Evolutionary conservation across 2,797 vertebrate species (phyloP).

Genomic region (Diceros bicornis): DNA sequence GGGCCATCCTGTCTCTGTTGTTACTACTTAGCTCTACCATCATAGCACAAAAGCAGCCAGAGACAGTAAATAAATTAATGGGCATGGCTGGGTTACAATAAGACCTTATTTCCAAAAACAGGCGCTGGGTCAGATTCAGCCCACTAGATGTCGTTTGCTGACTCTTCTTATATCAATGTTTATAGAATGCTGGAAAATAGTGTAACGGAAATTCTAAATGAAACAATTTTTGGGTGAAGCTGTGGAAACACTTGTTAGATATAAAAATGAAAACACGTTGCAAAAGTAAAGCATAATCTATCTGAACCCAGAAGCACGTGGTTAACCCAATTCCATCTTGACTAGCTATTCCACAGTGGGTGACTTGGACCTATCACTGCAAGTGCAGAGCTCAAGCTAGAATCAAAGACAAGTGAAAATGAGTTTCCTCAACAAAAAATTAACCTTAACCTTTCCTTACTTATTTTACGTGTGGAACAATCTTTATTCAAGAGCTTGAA

Average conservation of each 20-base stretch:
- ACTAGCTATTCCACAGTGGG: not conserved
- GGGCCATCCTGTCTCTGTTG: not conserved
- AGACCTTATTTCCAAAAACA: not conserved
- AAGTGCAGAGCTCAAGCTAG: not conserved
- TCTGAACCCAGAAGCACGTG: not conserved
- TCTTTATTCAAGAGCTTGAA: not conserved
- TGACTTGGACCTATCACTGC: not conserved
- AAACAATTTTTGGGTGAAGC: not conserved
- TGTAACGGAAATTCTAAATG: not conserved
- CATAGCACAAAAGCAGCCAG: not conserved
- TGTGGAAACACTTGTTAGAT: not conserved
- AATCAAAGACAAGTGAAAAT: conserved; percentile 36
- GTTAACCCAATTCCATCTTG: not conserved
- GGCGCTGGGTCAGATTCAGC: not conserved
- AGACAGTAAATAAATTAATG: not conserved
- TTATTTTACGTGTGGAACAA: not conserved
- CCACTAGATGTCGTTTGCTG: not conserved
- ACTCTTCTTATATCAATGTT: not conserved
- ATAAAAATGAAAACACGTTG: not conserved
- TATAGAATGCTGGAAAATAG: not conserved
- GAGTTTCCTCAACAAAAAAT: not conserved
- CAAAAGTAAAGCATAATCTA: not conserved
- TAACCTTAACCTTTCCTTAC: not conserved
- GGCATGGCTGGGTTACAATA: not conserved
- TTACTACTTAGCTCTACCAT: not conserved